A percentile compares a stretch with the other conserved stretches of the same genome.
Conservation (phyloP, 2,888 invertebrate species). For the Abscondita cerata region DNA sequence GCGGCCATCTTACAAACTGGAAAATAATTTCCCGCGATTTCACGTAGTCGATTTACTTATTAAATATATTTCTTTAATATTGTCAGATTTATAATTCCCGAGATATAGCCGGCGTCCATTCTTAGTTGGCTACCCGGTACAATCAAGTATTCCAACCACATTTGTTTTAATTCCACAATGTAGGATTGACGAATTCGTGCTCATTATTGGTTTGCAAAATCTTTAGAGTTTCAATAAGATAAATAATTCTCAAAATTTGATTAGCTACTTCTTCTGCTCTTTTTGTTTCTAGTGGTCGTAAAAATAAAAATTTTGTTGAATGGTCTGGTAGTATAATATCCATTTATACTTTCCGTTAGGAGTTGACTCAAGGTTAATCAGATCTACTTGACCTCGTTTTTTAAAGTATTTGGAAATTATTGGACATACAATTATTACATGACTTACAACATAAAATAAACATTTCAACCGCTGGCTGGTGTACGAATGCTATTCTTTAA, state of each 20-base stretch:
- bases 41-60: too few relatives aligned
- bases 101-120: too few relatives aligned
- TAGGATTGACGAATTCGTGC: background rate
- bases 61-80: too few relatives aligned
- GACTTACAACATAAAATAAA: constrained; percentile 2
- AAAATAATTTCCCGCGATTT: too few relatives aligned
- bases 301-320: constrained; percentile 1
- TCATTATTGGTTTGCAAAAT: too few relatives aligned
- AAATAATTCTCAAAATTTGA: background rate
- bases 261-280: constrained; percentile 10
- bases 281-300: too few relatives aligned
- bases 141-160: background rate
- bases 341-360: background rate
- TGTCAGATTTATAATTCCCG: too few relatives aligned
- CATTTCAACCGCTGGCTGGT: background rate
- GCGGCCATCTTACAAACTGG: too few relatives aligned
- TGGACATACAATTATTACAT: background rate
- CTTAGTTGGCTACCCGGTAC: too few relatives aligned
- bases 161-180: background rate
- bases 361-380: too few relatives aligned
- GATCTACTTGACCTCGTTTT: background rate
- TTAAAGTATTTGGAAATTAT: constrained; percentile 2
- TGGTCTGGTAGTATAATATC: constrained; percentile 8
- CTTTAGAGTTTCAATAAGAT: background rate
- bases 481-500: constrained; percentile 1